A percentile compares a stretch with the other conserved stretches of the same genome.
phyloP scores from a whole-genome alignment of 1,140 invertebrate species.

The Lerema accius region DNA sequence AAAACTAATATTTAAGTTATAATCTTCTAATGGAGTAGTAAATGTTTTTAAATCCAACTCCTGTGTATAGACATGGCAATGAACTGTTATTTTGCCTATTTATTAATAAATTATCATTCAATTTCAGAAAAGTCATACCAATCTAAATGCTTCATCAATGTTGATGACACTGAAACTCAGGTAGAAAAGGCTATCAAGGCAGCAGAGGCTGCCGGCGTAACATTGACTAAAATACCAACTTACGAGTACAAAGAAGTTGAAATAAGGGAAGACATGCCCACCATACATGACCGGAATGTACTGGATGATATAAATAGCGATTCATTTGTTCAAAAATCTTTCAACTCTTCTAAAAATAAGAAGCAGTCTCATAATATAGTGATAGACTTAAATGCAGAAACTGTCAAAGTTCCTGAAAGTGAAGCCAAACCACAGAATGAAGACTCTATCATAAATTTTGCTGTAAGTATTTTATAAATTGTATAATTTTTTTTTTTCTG shows the following conservation, averaged over 20 bases:
- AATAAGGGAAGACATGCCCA: constrained; percentile 80
- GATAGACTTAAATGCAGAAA: constrained; percentile 77
- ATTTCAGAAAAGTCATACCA: constrained; percentile 25
- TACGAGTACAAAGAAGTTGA: constrained; percentile 77
- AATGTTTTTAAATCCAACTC: no score
- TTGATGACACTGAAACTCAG: constrained; percentile 76
- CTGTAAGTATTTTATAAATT: constrained; percentile 61
- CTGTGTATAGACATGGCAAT: no score
- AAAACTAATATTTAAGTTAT: no score
- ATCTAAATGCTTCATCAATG: constrained; percentile 42
- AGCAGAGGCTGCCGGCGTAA: constrained; percentile 74
- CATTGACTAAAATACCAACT: constrained; percentile 79
- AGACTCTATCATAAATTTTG: constrained; percentile 76
- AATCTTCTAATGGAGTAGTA: no score
- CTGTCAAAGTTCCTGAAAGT: constrained; percentile 68
- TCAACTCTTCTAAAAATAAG: constrained; percentile 74
- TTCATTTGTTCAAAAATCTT: constrained; percentile 71
- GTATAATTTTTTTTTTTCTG: no score
- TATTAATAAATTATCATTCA: no score
- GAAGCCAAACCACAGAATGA: constrained; percentile 69
- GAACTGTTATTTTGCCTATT: no score
- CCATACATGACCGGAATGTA: constrained; percentile 78
- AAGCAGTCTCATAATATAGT: constrained; percentile 77
- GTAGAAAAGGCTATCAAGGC: constrained; percentile 79
- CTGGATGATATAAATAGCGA: constrained; percentile 77